Percentiles rank a stretch among this genome's conserved stretches.
Conservation (phyloP, 2,113 vertebrate species). For the Nicator chloris region DNA sequence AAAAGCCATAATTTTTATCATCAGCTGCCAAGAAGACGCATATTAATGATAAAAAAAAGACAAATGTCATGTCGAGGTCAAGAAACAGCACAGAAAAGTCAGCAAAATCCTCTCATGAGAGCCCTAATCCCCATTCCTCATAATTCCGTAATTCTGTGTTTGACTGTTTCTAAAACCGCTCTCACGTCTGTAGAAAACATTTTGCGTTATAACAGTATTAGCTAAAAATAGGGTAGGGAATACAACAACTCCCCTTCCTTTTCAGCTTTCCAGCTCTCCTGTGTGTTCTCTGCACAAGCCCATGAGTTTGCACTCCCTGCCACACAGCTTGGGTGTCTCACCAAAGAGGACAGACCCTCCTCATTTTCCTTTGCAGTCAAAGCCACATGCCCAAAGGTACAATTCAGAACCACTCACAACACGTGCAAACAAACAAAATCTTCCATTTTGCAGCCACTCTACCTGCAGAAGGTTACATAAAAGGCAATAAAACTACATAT, state of each 20-base stretch:
- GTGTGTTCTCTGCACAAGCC: not conserved
- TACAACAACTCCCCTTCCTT: not conserved
- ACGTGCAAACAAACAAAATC: rapidly evolving
- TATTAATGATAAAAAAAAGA: not conserved
- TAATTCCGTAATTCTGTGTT: not conserved
- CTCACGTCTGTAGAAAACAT: not conserved
- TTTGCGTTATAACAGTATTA: not conserved
- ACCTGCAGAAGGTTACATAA: not conserved
- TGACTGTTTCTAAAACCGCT: not conserved
- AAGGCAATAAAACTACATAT: not conserved
- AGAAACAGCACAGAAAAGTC: not conserved
- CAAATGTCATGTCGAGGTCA: rapidly evolving
- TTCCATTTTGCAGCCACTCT: not conserved
- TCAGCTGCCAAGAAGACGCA: not conserved
- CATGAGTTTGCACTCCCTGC: not conserved
- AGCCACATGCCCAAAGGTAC: not conserved
- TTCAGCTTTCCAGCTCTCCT: not conserved
- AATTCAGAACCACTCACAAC: not conserved
- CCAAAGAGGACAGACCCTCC: not conserved
- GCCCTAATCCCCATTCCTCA: not conserved
- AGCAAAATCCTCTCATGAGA: not conserved
- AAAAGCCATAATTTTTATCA: not conserved
- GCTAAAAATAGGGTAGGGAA: not conserved
- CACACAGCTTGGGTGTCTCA: not conserved
- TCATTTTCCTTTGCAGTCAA: not conserved